Conservation (phyloP, 37 sponge, comb jelly and placozoan species). For the Haliclona indistincta region DNA sequence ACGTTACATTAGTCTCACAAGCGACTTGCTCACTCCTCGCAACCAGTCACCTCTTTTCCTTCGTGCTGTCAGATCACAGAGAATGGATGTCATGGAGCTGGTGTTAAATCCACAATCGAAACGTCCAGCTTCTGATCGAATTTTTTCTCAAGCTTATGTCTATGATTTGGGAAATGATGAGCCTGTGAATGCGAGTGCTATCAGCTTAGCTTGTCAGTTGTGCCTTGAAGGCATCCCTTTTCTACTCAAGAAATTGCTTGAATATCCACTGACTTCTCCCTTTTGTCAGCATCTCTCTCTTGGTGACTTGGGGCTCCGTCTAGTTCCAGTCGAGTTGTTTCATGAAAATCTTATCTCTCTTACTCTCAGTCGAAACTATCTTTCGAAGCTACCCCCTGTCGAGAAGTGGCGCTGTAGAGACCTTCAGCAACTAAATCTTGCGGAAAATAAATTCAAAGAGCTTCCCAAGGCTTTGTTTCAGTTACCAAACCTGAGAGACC, state of each 20-base stretch:
- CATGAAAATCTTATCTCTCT: conserved; percentile 24
- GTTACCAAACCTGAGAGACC: conserved; percentile 22
- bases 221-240: not conserved
- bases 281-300: conserved; percentile 13
- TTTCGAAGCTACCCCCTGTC: conserved; percentile 20
- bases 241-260: not conserved
- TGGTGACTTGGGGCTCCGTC: conserved; percentile 16
- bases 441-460: conserved; percentile 33
- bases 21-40: conserved; percentile 1
- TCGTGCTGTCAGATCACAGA: not conserved
- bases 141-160: not conserved
- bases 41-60: conserved; percentile 2
- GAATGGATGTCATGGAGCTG: not conserved
- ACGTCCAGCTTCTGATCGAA: not conserved
- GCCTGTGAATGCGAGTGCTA: not conserved
- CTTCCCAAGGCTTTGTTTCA: conserved; percentile 46
- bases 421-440: conserved; percentile 28
- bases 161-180: not conserved
- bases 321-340: conserved; percentile 40
- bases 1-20: not conserved
- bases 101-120: not conserved
- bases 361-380: conserved; percentile 45
- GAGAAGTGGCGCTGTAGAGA: conserved; percentile 17
- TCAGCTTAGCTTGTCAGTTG: not conserved
- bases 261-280: not conserved